Evolutionary conservation across 2,113 vertebrate genomes (phyloP).

Genomic region (Acrocephalus kingi): DNA sequence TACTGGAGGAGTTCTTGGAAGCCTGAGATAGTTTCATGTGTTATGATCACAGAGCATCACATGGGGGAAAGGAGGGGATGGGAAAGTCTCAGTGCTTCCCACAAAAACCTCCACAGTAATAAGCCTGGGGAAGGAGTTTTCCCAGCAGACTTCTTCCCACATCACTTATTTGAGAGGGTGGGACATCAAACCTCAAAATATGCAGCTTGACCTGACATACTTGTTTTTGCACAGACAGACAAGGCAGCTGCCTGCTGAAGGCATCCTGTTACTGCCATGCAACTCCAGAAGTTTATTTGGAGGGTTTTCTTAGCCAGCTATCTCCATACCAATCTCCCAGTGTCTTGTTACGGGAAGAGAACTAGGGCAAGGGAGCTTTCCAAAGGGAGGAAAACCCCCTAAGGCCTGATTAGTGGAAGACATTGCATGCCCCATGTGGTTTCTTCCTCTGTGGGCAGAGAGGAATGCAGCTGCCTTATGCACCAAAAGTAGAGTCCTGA

Average conservation of each 20-base stretch:
- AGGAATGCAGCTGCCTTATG: background rate
- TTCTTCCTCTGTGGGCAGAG: slow-evolving; percentile 12
- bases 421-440: background rate
- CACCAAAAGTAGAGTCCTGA: slow-evolving; percentile 29
- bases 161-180: slow-evolving; percentile 56
- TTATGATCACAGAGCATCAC: slow-evolving; percentile 39
- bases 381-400: background rate
- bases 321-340: slow-evolving; percentile 29
- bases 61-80: slow-evolving; percentile 42
- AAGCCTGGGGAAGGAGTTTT: slow-evolving; percentile 56
- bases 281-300: slow-evolving; percentile 15
- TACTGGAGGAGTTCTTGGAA: slow-evolving; percentile 42
- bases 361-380: slow-evolving; percentile 20
- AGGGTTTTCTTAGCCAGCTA: slow-evolving; percentile 17
- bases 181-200: slow-evolving; percentile 61
- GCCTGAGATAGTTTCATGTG: slow-evolving; percentile 41
- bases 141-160: slow-evolving; percentile 57
- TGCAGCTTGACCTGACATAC: slow-evolving; percentile 59
- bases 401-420: background rate
- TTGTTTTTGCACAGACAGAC: slow-evolving; percentile 46
- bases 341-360: slow-evolving; percentile 15
- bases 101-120: slow-evolving; percentile 49
- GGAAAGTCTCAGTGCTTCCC: slow-evolving; percentile 57
- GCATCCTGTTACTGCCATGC: background rate
- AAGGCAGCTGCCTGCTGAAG: slow-evolving; percentile 45